Base-by-base conservation (phyloP, 2,797 vertebrate species). In the Typhlichthys eigenmanni region DNA sequence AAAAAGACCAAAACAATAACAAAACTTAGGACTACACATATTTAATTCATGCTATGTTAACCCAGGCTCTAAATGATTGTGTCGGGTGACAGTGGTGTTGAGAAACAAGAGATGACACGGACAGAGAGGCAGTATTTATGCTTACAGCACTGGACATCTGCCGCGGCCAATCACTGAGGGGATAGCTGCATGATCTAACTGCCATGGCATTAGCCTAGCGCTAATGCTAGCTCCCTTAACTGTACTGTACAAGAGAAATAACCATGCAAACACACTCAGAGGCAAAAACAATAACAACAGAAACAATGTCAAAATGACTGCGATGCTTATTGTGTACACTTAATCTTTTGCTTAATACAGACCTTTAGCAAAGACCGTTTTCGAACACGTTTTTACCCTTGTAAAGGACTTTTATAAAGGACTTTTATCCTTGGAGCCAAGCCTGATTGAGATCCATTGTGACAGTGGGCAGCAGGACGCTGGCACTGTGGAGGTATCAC, bases 251-350 rank as follows among this genome's bases (percentile, higher is more conserved):
- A 68, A 51, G 51, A 34, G 64, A 71, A 73, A 83, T 60, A 63
- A 83, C 72, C 77, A 75, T 74, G 78, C 47, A 62, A 81, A 67
- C 19, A 51, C 54, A 76, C 48, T 59, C 71, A 83, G 17, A 19
- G 88, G 87, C 83, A 83, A 60, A 48, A 72, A 87, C 85, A 71
- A 73, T 54, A 87, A 88, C 90, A 92, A 91, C 91, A 92, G 82
- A 82, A 87, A 95, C 34, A 95, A 95, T 94, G 93, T 95, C 92
- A 94, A 76, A 80, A 89, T 89, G 89, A 91, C 91, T 92, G 92
- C 92, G 89, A 47, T 47, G 50, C 64, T 82, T 59, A 51, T 74
- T 85, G 70, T 94, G 92, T 94, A 93, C 72, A 92, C 92, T 19
- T 19, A 93, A 94, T 92, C 90, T 92, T 92, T 93, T 91, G 92